Conservation (phyloP, 2,113 vertebrate species). For the Pedionomus torquatus region DNA sequence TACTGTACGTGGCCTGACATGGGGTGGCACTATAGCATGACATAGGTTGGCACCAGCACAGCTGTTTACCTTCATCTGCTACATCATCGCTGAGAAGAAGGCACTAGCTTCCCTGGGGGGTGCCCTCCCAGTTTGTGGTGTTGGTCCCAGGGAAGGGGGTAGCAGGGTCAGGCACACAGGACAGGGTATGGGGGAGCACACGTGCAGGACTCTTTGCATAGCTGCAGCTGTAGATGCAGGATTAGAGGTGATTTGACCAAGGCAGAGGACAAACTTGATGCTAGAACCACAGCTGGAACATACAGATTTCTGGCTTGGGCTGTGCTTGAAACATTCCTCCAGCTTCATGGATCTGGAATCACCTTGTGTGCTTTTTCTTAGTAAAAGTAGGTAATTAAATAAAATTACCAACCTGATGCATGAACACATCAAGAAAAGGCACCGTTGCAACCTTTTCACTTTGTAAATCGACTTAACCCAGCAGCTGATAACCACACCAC, state of each 20-base stretch:
- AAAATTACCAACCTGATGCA: neutral
- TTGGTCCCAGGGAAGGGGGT: neutral
- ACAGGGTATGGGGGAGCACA: neutral
- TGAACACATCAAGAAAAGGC: neutral
- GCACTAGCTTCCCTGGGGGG: neutral
- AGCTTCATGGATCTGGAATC: neutral
- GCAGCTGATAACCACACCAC: neutral
- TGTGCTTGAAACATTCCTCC: neutral
- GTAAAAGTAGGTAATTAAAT: neutral
- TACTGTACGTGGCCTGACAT: neutral
- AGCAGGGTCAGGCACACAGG: neutral
- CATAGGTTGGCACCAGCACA: neutral
- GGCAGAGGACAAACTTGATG: neutral
- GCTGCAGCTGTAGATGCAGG: neutral
- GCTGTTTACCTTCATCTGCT: neutral
- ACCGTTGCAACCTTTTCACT: neutral
- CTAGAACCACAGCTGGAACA: neutral
- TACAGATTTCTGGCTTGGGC: neutral
- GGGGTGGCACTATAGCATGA: neutral
- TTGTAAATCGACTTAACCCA: neutral
- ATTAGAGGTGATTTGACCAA: neutral
- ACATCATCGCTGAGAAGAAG: neutral
- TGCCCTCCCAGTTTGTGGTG: fast-evolving
- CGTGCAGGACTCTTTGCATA: neutral
- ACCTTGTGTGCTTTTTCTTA: neutral